A percentile compares a stretch with the other conserved stretches of the same genome.
These are phyloP conservation scores for Zosterops pallidus DNA, from an alignment of 2,113 vertebrate species.

Conservation along the genomic window DNA sequence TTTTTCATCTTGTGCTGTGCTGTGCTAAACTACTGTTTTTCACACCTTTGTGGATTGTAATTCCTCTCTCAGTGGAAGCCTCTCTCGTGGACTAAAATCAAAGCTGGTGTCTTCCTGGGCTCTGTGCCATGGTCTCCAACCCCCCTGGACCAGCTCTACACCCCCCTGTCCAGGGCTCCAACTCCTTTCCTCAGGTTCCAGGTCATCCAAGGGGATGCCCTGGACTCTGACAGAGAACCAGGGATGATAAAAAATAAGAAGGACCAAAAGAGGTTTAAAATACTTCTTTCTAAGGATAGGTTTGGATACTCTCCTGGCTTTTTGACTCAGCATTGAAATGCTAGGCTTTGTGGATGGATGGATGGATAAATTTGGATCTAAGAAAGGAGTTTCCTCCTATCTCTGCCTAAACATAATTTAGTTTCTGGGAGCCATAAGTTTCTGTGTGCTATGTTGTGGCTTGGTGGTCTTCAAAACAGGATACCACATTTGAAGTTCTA, in stretches of 20 bases:
- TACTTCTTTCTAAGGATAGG: neutral
- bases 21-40: too few species aligned
- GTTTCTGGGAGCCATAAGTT: neutral
- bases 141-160: too few species aligned
- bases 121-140: too few species aligned
- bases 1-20: too few species aligned
- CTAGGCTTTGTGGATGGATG: neutral
- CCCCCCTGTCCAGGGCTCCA: too few species aligned
- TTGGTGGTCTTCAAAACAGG: neutral
- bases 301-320: neutral
- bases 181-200: too few species aligned
- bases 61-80: too few species aligned
- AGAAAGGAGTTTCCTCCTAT: neutral
- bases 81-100: too few species aligned
- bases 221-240: neutral
- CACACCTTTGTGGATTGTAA: too few species aligned
- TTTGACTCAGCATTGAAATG: neutral
- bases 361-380: neutral
- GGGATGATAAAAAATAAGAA: neutral
- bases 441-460: rapidly evolving
- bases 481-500: neutral
- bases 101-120: too few species aligned
- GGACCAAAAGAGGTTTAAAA: neutral
- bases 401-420: neutral
- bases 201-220: too few species aligned